Evolutionary conservation across 1,140 invertebrate species (phyloP), one percentile per base, ranked within the genome.

Genomic region (Pseudomyrmex dendroicus): DNA sequence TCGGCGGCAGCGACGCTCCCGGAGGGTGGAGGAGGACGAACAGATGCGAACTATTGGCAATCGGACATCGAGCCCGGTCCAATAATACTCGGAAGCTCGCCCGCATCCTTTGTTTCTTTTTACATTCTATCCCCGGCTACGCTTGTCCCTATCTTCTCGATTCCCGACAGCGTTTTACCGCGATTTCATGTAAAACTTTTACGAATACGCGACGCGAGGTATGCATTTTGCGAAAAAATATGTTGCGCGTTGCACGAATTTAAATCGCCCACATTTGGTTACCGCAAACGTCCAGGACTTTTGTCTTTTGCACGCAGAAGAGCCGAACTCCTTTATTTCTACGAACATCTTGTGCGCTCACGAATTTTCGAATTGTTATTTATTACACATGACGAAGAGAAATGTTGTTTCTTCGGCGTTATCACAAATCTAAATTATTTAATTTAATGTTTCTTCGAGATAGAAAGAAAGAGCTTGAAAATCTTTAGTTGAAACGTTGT

Each of bases 21-120:
- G 52, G 61, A 78, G 61, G 59, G 59, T 22, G 35, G 35, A 70
- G 48, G 61, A 59, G 44, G 22, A 13, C 80, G 72, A 73, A 84
- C 73, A 86, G 84, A 86, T 84, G 84, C 73, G 25, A 68, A 61
- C 67, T 85, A 85, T 83, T 68, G 70, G 54, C 64, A 64, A 74
- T 85, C 80, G 72, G 72, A 85, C 84, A 74, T 84, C 67, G 66
- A 52, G 61, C 50, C 25, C 50, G 62, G 48, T 85, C 78, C 84
- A 68, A 54, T 72, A 74, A 68, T 62, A 85, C 63, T 64, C 63
- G 46, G n/a, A 67, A 67, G 56, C 78, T 54, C 77, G 62, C 44
- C 15, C 73, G 8, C 44, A 44, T 13, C 25, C 68, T 67, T 77
- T 78, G 73, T 83, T 78, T 83, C 82, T 78, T 76, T 74, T 82